Conservation (phyloP, 1,140 invertebrate species). For the Thalassaphorura encarpata region DNA sequence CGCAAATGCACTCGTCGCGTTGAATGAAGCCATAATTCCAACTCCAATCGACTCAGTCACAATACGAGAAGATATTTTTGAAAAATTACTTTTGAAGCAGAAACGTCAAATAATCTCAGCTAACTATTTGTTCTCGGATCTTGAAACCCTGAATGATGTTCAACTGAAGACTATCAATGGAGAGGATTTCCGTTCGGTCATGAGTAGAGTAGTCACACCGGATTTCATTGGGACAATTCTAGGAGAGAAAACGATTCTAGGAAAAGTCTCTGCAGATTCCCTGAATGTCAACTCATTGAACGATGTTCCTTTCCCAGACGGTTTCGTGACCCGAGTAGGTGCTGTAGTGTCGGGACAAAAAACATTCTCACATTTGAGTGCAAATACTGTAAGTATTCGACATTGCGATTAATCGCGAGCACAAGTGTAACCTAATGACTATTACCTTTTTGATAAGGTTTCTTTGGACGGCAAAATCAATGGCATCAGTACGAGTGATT, state of each 20-base stretch:
- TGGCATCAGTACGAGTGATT: slow-evolving; percentile 3
- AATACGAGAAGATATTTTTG: slow-evolving; percentile 6
- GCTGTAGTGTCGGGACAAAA: slow-evolving; percentile 6
- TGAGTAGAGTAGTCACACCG: background rate
- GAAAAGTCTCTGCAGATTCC: background rate
- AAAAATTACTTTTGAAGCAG: slow-evolving; percentile 7
- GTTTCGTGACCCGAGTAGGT: background rate
- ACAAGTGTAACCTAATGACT: too few species aligned
- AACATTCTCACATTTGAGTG: background rate
- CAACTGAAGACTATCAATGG: slow-evolving; percentile 1
- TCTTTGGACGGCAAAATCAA: background rate
- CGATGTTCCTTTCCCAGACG: slow-evolving; percentile 11
- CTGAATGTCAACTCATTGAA: slow-evolving; percentile 3
- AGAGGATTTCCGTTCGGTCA: slow-evolving; percentile 1
- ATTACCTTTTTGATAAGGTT: slow-evolving; percentile 3
- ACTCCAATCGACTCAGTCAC: background rate
- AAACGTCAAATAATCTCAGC: slow-evolving; percentile 5
- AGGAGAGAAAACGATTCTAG: background rate
- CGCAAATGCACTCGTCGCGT: slow-evolving; percentile 1
- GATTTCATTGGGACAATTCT: slow-evolving; percentile 9
- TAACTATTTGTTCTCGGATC: background rate
- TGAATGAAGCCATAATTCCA: background rate
- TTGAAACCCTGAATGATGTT: background rate
- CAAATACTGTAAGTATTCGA: slow-evolving; percentile 3
- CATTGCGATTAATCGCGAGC: background rate